Conservation (phyloP, 1,140 invertebrate species). For the Pantala flavescens region DNA sequence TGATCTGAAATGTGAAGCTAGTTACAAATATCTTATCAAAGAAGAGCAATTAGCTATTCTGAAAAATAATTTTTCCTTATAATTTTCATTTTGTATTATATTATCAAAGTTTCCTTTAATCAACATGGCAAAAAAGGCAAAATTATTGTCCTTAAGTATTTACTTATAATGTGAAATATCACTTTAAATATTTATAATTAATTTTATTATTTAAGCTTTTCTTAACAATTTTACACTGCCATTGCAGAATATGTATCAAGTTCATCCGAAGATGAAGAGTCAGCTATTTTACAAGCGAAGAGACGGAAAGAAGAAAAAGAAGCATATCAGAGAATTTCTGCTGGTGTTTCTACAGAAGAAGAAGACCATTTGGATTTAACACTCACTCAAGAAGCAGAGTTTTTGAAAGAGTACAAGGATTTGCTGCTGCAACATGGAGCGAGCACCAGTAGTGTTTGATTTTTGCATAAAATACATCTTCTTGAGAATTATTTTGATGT, state of each 20-base stretch:
- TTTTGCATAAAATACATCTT: too few species aligned
- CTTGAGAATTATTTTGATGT: too few species aligned
- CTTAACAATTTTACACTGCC: not conserved
- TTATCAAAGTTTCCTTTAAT: too few species aligned
- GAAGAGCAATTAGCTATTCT: too few species aligned
- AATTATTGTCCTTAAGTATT: too few species aligned
- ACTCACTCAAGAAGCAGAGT: conserved; percentile 45
- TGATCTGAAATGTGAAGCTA: too few species aligned
- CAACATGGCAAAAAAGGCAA: too few species aligned
- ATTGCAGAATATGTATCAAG: not conserved
- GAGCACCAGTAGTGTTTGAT: not conserved
- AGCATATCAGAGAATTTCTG: conserved; percentile 45
- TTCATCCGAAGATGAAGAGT: not conserved
- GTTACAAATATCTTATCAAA: too few species aligned
- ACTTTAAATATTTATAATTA: too few species aligned
- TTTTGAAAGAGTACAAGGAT: conserved; percentile 47
- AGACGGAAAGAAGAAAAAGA: conserved; percentile 32
- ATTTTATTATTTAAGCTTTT: not conserved
- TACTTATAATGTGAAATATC: too few species aligned
- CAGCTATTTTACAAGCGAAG: conserved; percentile 19
- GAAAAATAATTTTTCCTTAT: too few species aligned
- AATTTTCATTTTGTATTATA: too few species aligned
- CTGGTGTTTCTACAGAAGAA: conserved; percentile 44
- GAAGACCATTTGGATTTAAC: conserved; percentile 51
- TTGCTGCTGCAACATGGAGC: conserved; percentile 30